Conservation (phyloP, 2,888 invertebrate genomes). For the Tachina grossa region DNA sequence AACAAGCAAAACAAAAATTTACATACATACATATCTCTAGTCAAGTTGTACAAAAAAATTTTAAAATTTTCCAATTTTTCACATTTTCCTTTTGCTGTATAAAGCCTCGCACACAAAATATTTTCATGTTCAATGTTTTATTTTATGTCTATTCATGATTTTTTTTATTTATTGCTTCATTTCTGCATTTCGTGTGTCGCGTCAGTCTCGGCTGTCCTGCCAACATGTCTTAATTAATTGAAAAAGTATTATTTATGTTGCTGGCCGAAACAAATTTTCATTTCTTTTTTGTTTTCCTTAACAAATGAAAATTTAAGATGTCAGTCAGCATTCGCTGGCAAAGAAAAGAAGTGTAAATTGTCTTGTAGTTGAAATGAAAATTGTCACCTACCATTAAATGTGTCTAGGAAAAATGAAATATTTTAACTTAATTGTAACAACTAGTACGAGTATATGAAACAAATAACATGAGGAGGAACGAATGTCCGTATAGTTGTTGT, state of each 20-base stretch:
- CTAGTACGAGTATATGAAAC: constrained; percentile 9
- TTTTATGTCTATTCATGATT: constrained; percentile 20
- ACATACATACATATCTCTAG: neutral
- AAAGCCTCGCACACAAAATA: neutral
- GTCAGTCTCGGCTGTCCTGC: constrained; percentile 43
- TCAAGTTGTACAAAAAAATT: neutral
- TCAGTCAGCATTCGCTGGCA: constrained; percentile 23
- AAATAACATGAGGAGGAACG: constrained; percentile 45
- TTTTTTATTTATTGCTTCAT: constrained; percentile 55
- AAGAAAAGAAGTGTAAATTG: constrained; percentile 60
- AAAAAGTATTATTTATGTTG: constrained; percentile 58
- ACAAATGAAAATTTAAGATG: constrained; percentile 58
- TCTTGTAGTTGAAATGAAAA: constrained; percentile 68
- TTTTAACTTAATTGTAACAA: constrained; percentile 70
- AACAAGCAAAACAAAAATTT: neutral
- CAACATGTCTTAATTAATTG: constrained; percentile 67
- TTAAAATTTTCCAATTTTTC: neutral
- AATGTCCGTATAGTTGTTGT: constrained; percentile 1
- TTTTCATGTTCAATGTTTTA: constrained; percentile 36
- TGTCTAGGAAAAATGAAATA: constrained; percentile 68
- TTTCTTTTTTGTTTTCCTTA: constrained; percentile 3
- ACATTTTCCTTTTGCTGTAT: neutral
- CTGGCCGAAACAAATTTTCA: constrained; percentile 38
- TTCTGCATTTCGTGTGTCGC: constrained; percentile 45
- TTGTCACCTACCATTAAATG: constrained; percentile 69